Base-by-base conservation (phyloP, 2,797 vertebrate species). In the Pelodytes ibericus region DNA sequence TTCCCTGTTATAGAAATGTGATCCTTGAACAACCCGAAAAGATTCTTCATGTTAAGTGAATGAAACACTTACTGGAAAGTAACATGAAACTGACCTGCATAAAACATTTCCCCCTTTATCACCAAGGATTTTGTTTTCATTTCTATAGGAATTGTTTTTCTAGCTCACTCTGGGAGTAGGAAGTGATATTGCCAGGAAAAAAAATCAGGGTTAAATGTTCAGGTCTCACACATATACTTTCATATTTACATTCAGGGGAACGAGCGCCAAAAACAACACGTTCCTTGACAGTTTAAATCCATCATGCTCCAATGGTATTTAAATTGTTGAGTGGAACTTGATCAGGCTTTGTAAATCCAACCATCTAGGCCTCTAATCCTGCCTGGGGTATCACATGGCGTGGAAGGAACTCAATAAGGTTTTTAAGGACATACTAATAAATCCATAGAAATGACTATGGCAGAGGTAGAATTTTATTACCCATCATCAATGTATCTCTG, bases 251-350 rank as follows among this genome's bases (percentile, higher is more conserved):
- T 41, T 81, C 73, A 80, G 62, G 83, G 61, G 83, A 74, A 75
- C 80, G 80, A 67, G 27, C 80, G 87, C 86, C 84, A 88, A 89
- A 87, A 89, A 86, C 83, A 88, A 89, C 85, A 88, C 79, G 83
- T 82, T 83, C 82, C 85, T 86, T 87, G 85, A 88, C 86, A 88
- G 85, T 84, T 87, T 83, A 82, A 84, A 84, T 86, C 87, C 83
- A 71, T 82, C 84, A 86, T 82, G 84, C 87, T 85, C 84, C 86
- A 84, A 13, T 84, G 84, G 87, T 87, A 89, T 87, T 86, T 88
- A 81, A 88, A 88, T 85, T 80, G 83, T 84, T 84, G 82, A 84
- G 80, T 82, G 86, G 87, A 87, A 87, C 77, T 81, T 77, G 84
- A 85, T 80, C 78, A 84, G 20, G 72, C 86, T 84, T 82, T 85